These are phyloP conservation scores for Melipona bicolor DNA, from an alignment of 2,888 invertebrate genomes.

Conservation along the genomic window DNA sequence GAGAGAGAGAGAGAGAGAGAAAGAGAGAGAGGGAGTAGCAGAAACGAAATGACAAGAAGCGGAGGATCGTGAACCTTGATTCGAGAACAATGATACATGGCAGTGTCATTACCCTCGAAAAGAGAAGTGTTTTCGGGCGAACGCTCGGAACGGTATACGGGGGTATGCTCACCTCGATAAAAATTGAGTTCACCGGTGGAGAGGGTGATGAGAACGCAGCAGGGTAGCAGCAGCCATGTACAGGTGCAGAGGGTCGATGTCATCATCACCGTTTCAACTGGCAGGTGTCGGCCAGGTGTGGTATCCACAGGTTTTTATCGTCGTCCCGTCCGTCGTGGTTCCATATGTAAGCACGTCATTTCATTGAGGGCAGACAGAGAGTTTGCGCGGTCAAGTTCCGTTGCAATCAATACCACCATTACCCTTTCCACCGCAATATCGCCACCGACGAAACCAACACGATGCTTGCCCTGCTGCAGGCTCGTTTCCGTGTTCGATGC, in stretches of 20 bases:
- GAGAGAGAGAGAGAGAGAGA: too few relatives aligned
- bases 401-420: slow-evolving; percentile 73
- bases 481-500: slow-evolving; percentile 21
- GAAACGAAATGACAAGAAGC: background rate
- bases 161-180: slow-evolving; percentile 77
- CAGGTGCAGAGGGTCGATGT: slow-evolving; percentile 63
- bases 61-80: background rate
- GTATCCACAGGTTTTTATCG: slow-evolving; percentile 67
- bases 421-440: slow-evolving; percentile 43
- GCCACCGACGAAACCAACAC: slow-evolving; percentile 19
- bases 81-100: background rate
- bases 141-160: background rate
- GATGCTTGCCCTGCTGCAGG: slow-evolving; percentile 33
- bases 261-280: slow-evolving; percentile 62
- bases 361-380: slow-evolving; percentile 76
- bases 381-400: slow-evolving; percentile 78
- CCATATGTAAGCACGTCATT: slow-evolving; percentile 80
- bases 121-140: slow-evolving; percentile 40
- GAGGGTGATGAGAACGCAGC: slow-evolving; percentile 72
- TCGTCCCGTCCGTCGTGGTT: slow-evolving; percentile 62
- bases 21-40: too few relatives aligned
- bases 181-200: slow-evolving; percentile 77
- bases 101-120: slow-evolving; percentile 61
- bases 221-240: slow-evolving; percentile 68
- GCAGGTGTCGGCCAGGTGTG: slow-evolving; percentile 62